A percentile compares a stretch with the other conserved stretches of the same genome.
Conservation (phyloP, 2,113 vertebrate species). For the Pipra filicauda region DNA sequence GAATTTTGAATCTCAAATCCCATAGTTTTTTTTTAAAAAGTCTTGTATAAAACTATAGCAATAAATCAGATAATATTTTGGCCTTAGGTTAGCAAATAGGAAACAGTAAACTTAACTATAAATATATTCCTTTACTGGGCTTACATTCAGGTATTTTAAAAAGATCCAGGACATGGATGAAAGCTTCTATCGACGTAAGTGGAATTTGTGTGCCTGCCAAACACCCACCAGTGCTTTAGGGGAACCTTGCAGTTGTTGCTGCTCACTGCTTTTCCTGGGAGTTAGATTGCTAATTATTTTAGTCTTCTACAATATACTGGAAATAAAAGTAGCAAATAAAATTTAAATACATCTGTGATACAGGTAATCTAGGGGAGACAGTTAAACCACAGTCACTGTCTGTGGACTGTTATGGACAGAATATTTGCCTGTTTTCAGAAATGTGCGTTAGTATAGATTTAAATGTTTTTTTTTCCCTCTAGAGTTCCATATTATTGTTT, state of each 20-base stretch:
- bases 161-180: conserved; percentile 97
- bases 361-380: not conserved
- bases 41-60: not conserved
- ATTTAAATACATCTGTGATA: not conserved
- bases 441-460: not conserved
- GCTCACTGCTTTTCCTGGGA: not conserved
- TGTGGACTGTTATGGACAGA: not conserved
- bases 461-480: not conserved
- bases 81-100: not conserved
- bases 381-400: not conserved
- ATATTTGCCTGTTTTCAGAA: not conserved
- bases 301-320: not conserved
- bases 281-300: not conserved
- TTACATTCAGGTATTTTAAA: conserved; percentile 86
- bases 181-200: conserved; percentile 93
- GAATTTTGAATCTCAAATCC: not conserved
- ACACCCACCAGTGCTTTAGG: not conserved
- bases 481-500: conserved; percentile 97
- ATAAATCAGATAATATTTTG: not conserved
- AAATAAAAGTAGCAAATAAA: not conserved
- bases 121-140: conserved; percentile 68
- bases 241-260: not conserved
- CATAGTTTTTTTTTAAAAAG: not conserved
- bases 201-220: not conserved
- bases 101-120: not conserved